phyloP scores from a whole-genome alignment of 2,113 vertebrate genomes.

The Tetrax tetrax region DNA sequence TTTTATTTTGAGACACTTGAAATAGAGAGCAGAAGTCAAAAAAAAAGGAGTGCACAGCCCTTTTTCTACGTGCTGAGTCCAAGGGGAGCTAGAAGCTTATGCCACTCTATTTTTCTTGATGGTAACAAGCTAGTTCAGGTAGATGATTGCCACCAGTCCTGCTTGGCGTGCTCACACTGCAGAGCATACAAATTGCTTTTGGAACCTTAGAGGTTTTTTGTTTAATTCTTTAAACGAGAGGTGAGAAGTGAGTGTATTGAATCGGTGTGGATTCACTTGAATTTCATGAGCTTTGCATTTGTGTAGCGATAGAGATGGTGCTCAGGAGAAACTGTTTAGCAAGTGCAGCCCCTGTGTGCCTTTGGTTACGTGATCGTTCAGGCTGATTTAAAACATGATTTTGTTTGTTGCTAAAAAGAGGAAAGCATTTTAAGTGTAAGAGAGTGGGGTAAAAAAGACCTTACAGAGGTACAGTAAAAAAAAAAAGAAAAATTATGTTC shows the following conservation, averaged over 20 bases:
- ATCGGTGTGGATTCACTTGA: background rate
- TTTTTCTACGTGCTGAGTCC: background rate
- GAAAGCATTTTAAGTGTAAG: background rate
- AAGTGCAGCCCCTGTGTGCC: background rate
- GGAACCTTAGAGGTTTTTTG: background rate
- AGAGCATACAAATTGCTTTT: background rate
- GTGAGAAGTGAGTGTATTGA: background rate
- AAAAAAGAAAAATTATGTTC: background rate
- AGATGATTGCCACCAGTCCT: background rate
- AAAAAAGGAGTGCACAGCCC: background rate
- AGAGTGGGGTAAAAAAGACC: background rate
- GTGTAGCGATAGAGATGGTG: fast-evolving
- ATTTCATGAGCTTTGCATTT: background rate
- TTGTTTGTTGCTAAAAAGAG: background rate
- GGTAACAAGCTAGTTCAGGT: background rate
- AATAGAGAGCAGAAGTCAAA: background rate
- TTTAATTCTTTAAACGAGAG: background rate
- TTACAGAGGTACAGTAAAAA: background rate
- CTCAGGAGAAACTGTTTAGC: background rate
- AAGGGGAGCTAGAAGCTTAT: background rate
- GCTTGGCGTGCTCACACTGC: fast-evolving
- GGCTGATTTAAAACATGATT: background rate
- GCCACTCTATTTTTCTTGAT: background rate
- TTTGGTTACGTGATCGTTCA: fast-evolving
- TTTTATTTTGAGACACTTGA: background rate